A percentile compares a stretch with the other conserved stretches of the same genome.
Evolutionary conservation across 2,113 vertebrate species (phyloP).

Genomic region (Notothenia coriiceps): DNA sequence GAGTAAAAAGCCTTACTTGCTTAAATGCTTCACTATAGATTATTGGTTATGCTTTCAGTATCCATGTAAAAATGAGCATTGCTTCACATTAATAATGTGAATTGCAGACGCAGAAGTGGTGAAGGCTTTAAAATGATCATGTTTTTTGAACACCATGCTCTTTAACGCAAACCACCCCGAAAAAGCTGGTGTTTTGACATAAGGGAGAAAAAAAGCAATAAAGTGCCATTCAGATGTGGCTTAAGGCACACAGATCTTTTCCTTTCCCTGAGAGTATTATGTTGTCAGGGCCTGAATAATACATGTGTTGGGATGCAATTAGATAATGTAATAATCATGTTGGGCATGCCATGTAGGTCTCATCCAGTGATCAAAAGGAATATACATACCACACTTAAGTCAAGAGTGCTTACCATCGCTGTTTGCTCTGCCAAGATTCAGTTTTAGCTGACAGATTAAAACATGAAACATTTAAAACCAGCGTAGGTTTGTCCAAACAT

Average conservation of each 20-base stretch:
- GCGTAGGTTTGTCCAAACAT: not conserved
- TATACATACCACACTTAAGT: not conserved
- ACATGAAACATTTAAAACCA: not conserved
- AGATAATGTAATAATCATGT: slow-evolving; percentile 74
- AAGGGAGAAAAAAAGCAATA: slow-evolving; percentile 9
- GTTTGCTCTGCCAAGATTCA: slow-evolving; percentile 5
- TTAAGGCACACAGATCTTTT: slow-evolving; percentile 46
- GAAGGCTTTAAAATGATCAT: slow-evolving; percentile 15
- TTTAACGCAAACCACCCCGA: not conserved
- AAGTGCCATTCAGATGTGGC: slow-evolving; percentile 32
- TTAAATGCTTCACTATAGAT: slow-evolving; percentile 28
- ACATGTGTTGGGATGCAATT: slow-evolving; percentile 64
- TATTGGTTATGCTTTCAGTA: slow-evolving; percentile 41
- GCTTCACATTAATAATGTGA: slow-evolving; percentile 42
- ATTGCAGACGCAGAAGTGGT: slow-evolving; percentile 18
- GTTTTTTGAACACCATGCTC: not conserved
- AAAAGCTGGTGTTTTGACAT: slow-evolving; percentile 48
- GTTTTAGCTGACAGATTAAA: slow-evolving; percentile 2
- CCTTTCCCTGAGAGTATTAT: slow-evolving; percentile 51
- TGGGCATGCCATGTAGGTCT: slow-evolving; percentile 51
- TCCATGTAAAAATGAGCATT: slow-evolving; percentile 24
- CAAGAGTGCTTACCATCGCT: not conserved
- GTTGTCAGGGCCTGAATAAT: slow-evolving; percentile 64
- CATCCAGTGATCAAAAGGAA: slow-evolving; percentile 38
- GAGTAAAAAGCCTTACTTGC: slow-evolving; percentile 21